A percentile compares a stretch with the other conserved stretches of the same genome.
phyloP scores from a whole-genome alignment of 2,797 vertebrate genomes.

The Lacerta viridis region DNA sequence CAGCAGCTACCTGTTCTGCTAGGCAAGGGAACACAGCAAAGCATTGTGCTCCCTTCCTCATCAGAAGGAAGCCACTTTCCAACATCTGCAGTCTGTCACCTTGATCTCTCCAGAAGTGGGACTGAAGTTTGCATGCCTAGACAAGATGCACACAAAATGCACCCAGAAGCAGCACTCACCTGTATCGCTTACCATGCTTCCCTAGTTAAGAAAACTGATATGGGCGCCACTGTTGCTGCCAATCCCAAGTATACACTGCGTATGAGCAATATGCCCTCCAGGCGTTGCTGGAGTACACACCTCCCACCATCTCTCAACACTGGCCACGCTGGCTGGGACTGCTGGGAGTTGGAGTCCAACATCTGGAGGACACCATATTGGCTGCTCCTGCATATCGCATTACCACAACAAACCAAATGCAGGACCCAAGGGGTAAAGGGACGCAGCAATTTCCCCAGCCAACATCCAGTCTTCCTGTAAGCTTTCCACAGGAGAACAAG shows the following conservation, averaged over 20 bases:
- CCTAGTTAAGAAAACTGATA: background rate
- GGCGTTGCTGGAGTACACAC: background rate
- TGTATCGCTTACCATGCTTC: background rate
- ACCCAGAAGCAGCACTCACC: background rate
- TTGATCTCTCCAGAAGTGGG: background rate
- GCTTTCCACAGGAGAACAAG: background rate
- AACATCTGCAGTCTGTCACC: background rate
- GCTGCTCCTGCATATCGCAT: background rate
- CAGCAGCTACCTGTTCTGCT: slow-evolving; percentile 23
- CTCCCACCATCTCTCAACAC: background rate
- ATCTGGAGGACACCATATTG: background rate
- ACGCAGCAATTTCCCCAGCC: background rate
- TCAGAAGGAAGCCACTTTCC: background rate
- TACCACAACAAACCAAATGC: background rate
- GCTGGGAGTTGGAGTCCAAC: background rate
- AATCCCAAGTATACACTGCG: background rate
- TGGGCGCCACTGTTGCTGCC: background rate
- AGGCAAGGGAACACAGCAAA: background rate
- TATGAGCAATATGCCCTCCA: background rate
- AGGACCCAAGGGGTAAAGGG: background rate
- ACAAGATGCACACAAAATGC: background rate
- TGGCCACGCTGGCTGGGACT: background rate
- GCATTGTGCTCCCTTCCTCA: background rate
- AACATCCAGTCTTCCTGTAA: background rate
- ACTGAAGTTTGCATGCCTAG: background rate